Evolutionary conservation across 2,888 invertebrate genomes (phyloP), one percentile per base, ranked within the genome.

Genomic region (Hirtodrosophila histrioides): DNA sequence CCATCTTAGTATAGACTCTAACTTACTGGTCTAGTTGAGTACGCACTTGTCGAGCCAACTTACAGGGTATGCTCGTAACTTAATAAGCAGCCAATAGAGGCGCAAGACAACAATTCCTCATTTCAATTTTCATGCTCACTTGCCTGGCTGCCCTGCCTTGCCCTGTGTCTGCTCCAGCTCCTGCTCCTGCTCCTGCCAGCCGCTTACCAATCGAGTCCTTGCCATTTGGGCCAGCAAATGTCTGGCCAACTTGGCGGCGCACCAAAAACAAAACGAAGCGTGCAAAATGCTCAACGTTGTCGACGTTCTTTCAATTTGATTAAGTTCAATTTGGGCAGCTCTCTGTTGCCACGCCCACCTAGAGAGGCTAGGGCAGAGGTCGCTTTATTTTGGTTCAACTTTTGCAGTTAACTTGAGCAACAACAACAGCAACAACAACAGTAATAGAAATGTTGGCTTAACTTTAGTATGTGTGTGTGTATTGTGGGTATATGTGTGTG

Each of bases 311-410:
- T 27, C 81, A 83, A 82, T 82, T 82, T 82, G 82, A 82, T 82
- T 82, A 82, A 79, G 82, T 81, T 77, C 79, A 84, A 77, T 84
- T 82, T 84, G 68, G 72, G 56, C 75, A 65, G 84, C 63, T 77
- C 53, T 73, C 50, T 44, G 53, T 41, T 65, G 68, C 77, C 84
- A 76, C 78, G 73, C 80, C 73, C 70, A 64, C 61, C 24, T 31
- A 2, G 3, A 27, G 8, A n/a, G 23, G 56, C 55, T 39, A 27
- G 35, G 54, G 55, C 58, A 55, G 41, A 60, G 63, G 45, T 70
- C 78, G 81, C 70, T 79, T 70, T 79, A 79, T 79, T 79, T 79
- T 78, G 62, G 61, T 71, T 57, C 71, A 81, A 86, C 84, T 86
- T 86, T 75, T 69, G 64, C 86, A 86, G 80, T 86, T 86, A 86